A percentile compares a stretch with the other conserved stretches of the same genome.
These are phyloP conservation scores for Oscheius onirici DNA, from an alignment of 2,888 invertebrate genomes.

Conservation along the genomic window DNA sequence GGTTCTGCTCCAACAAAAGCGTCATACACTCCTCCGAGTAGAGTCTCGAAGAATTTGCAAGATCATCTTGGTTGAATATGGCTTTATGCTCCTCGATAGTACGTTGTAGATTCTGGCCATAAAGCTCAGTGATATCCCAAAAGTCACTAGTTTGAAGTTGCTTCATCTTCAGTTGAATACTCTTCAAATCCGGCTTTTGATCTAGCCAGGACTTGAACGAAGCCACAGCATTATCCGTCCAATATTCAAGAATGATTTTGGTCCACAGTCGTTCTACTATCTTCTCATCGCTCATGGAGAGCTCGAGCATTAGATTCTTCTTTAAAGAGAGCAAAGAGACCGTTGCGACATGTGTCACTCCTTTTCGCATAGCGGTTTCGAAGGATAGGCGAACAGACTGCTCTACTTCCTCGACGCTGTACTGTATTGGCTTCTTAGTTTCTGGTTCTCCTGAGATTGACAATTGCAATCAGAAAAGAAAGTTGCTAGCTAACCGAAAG, in stretches of 20 bases:
- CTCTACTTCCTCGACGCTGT: no score
- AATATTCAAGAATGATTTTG: background rate
- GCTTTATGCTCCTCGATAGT: background rate
- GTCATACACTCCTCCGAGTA: background rate
- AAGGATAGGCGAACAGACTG: no score
- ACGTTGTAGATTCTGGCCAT: background rate
- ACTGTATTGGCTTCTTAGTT: no score
- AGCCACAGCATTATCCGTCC: slow-evolving; percentile 1
- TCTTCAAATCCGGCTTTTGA: background rate
- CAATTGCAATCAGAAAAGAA: no score
- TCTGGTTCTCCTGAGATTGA: no score
- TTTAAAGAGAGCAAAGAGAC: no score
- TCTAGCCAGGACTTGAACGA: background rate
- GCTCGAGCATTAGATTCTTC: no score
- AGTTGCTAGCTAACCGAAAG: no score
- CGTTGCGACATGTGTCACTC: no score
- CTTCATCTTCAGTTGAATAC: background rate
- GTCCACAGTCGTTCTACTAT: slow-evolving; percentile 4
- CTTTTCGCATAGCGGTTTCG: no score
- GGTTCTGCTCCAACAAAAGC: background rate
- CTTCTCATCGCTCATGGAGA: background rate
- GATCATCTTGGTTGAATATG: background rate
- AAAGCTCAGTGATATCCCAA: slow-evolving; percentile 1
- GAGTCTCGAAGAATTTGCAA: background rate
- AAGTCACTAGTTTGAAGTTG: background rate